These are phyloP conservation scores for Oscheius sp. DNA, from an alignment of 1,140 invertebrate species.

Conservation along the genomic window DNA sequence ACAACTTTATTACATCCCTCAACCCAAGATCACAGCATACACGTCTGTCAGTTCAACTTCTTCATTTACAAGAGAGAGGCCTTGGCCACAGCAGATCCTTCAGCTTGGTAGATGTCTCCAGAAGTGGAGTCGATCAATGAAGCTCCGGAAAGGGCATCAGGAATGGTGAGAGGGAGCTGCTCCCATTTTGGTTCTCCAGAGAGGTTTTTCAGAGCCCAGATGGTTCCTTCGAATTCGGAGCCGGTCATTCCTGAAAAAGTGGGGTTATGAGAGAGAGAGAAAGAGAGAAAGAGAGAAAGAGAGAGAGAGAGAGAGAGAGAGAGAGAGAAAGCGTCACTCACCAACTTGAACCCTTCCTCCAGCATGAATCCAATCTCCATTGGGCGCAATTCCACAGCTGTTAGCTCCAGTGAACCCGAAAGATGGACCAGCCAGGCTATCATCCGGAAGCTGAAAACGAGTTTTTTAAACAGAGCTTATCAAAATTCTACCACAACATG, in stretches of 20 bases:
- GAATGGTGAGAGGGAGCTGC: neutral
- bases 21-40: too few relatives aligned
- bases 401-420: neutral
- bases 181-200: neutral
- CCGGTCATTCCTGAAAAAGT: slow-evolving; percentile 1
- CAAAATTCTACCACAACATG: neutral
- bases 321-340: too few relatives aligned
- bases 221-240: neutral
- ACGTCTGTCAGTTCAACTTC: too few relatives aligned
- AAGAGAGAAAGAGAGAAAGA: too few relatives aligned
- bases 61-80: neutral
- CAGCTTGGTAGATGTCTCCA: neutral
- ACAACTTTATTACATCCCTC: too few relatives aligned
- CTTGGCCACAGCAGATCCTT: neutral
- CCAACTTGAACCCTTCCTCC: neutral
- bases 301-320: too few relatives aligned
- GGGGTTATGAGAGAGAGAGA: too few relatives aligned
- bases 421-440: neutral
- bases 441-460: neutral
- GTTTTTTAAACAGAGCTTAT: neutral
- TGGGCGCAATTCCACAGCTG: neutral
- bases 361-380: neutral
- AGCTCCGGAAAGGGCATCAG: neutral
- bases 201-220: neutral
- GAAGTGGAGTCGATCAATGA: neutral